Evolutionary conservation across 1,140 invertebrate genomes (phyloP).

Genomic region (Steinernema khuongi): DNA sequence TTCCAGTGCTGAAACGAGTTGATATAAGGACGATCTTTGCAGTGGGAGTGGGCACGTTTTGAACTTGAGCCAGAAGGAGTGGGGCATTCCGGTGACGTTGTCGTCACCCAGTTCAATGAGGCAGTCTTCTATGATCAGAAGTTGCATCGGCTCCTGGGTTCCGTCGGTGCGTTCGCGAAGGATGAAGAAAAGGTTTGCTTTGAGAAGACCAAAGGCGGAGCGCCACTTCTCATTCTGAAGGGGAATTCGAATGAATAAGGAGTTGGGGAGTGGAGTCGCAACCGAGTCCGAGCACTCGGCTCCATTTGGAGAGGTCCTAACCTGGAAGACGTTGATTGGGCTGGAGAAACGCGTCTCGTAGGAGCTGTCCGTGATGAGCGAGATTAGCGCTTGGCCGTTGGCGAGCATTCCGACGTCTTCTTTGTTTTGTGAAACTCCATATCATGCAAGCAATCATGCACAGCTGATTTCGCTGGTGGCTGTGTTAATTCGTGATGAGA

Average conservation of each 20-base stretch:
- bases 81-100: slow-evolving; percentile 36
- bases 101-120: slow-evolving; percentile 40
- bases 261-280: too few relatives aligned
- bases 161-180: slow-evolving; percentile 24
- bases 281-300: too few relatives aligned
- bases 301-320: not conserved
- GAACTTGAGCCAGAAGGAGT: slow-evolving; percentile 38
- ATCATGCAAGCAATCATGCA: too few relatives aligned
- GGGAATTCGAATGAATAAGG: too few relatives aligned
- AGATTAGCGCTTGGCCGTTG: slow-evolving; percentile 2
- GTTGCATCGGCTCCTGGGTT: slow-evolving; percentile 21
- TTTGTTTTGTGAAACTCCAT: too few relatives aligned
- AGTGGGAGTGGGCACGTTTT: too few relatives aligned
- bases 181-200: slow-evolving; percentile 38
- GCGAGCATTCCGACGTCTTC: slow-evolving; percentile 15
- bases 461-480: too few relatives aligned
- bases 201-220: slow-evolving; percentile 29
- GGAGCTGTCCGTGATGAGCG: not conserved
- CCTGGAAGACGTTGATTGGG: slow-evolving; percentile 2
- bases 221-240: slow-evolving; percentile 35
- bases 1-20: slow-evolving; percentile 32
- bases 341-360: slow-evolving; percentile 3
- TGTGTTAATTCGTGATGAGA: too few relatives aligned
- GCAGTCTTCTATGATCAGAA: slow-evolving; percentile 35
- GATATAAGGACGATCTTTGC: too few relatives aligned